Evolutionary conservation across 2,888 invertebrate genomes (phyloP), one percentile per base, ranked within the genome.

Genomic region (Apotomis turbidana): DNA sequence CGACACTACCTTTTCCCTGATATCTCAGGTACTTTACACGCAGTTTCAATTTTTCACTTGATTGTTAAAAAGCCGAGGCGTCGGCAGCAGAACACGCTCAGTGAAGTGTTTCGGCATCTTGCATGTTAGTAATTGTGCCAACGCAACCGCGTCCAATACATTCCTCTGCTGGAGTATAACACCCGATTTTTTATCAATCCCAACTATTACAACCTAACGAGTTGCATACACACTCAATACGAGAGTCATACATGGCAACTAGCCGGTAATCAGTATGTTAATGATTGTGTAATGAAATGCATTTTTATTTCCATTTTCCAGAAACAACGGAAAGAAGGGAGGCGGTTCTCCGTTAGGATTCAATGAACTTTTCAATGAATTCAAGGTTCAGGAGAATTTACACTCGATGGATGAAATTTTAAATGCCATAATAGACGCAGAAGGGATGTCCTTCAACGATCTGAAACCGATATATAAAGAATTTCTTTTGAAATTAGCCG

Each of bases 391-490:
- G 90, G 97, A 97, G 91, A 97, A 97, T 81, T 94, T 97, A 67
- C 97, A 97, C 84, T 97, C 97, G 71, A 95, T 97, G 90, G 97
- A 98, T 84, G 97, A 97, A 81, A 97, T 97, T 80, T 94, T 98
- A 64, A 97, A 96, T 81, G 97, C 97, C 83, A 98, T 98, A 84
- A 97, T 98, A 80, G 97, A 97, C 88, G 96, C 97, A 51, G 97
- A 98, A 86, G 98, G 98, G 74, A 98, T 98, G 97, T 97, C 97
- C 70, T 98, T 97, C 88, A 98, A 98, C 90, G 97, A 98, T 83
- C 94, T 98, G 74, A 97, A 97, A 87, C 98, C 98, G 58, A 96
- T 98, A 75, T 98, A 98, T 86, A 97, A 98, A 87, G 98, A 98
- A 89, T 97, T 98, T 84, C 92, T 98, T 62, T 89, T 98, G 52